phyloP scores from a whole-genome alignment of 1,140 invertebrate species.

The Nilaparvata lugens region DNA sequence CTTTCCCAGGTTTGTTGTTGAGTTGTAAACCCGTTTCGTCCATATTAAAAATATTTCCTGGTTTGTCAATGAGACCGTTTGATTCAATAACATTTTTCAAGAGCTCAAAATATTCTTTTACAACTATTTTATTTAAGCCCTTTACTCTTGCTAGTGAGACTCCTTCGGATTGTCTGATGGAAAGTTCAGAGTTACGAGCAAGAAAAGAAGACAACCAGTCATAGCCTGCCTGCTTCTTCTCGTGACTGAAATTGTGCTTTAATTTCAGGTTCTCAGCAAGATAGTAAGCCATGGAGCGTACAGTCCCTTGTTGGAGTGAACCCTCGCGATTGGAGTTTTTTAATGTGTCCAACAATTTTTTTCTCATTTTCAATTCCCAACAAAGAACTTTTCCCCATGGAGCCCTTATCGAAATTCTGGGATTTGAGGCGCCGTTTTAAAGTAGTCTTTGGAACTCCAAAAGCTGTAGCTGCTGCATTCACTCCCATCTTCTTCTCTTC shows the following conservation, averaged over 20 bases:
- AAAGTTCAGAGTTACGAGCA: conserved; percentile 17
- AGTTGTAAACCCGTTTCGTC: conserved; percentile 30
- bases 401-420: not conserved
- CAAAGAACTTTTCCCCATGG: not conserved
- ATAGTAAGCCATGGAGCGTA: not conserved
- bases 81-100: conserved; percentile 12
- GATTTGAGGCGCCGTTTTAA: not conserved
- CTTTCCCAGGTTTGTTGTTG: conserved; percentile 25
- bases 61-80: conserved; percentile 26
- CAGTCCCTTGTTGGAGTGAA: not conserved
- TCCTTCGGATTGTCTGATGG: conserved; percentile 27
- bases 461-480: not conserved
- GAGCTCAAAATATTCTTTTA: conserved; percentile 18
- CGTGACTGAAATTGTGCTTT: not conserved
- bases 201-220: conserved; percentile 23
- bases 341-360: conserved; percentile 1
- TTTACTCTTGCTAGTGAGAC: conserved; percentile 22
- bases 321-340: not conserved
- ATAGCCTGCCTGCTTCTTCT: conserved; percentile 19
- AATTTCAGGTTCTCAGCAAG: conserved; percentile 3
- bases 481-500: not conserved
- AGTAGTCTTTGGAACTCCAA: not conserved
- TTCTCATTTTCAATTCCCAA: not conserved
- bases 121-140: conserved; percentile 25
- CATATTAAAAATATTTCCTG: conserved; percentile 25